Evolutionary conservation across 2,113 vertebrate genomes (phyloP), one percentile per base, ranked within the genome.

Genomic region (Halcyon senegalensis): DNA sequence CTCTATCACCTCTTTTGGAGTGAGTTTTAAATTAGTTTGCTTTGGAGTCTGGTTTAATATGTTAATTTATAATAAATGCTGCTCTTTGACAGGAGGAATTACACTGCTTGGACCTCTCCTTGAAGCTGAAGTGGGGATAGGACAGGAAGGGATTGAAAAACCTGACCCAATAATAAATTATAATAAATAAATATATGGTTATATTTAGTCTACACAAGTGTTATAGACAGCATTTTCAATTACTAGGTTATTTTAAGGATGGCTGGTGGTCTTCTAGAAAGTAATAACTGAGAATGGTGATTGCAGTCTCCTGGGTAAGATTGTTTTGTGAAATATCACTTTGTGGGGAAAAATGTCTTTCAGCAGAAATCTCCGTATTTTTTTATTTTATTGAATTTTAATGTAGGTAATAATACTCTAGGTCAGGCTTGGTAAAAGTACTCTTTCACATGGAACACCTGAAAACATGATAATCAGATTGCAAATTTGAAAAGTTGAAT

Each of bases 311-410:
- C 39, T 39, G 17, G 7, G 3, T 70, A 39, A 67, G n/a, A 41
- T 14, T 46, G 11, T 53, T 73, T 55, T 41, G 21, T 55, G 41
- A 82, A 82, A 17, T 16, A 35, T 18, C 9, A 21, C 9, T 48
- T 63, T 60, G 16, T 35, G 35, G 12, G 9, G 14, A 51, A 82
- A 78, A 85, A 21, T 56, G 9, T 62, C 10, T 73, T 60, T 7
- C 1, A 23, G 60, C 35, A 0, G 0, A 79, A 79, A 39, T 86
- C 4, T 28, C 2, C 0, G 0, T 63, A 15, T 46, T 8, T 73
- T 79, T 53, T 28, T 2, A 33, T 25, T 78, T 68, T 43, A 21
- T 39, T 55, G 53, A 4, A 30, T 77, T 84, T 82, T 31, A 53
- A 39, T 23, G 2, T 56, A 9, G 64, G 11, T 59, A 43, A 11